Evolutionary conservation across 2,113 vertebrate genomes (phyloP), one percentile per base, ranked within the genome.

Genomic region (Myiagra hebetior): DNA sequence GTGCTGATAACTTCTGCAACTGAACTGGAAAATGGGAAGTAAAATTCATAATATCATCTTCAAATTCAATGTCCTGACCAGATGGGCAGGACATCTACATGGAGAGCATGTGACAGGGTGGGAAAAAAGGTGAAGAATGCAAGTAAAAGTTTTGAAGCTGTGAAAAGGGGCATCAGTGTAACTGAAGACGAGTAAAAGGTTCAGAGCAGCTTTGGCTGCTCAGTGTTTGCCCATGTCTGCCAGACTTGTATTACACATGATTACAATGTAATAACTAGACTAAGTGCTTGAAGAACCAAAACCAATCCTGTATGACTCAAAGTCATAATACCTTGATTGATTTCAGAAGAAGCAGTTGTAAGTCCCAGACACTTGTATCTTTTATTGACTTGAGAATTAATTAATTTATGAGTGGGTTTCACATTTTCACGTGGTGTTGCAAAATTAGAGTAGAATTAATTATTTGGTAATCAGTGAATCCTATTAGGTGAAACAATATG

Each of bases 381-480:
- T 82, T 93, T 94, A 96, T 91, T 97, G 91, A 96, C 75, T 90
- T 89, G 68, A 60, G 60, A 49, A 65, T 93, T 96, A 94, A 96
- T 96, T 96, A 95, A 96, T 93, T 93, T 86, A 94, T 96, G 90
- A 96, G 65, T 15, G 20, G 35, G 78, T 84, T 87, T 95, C 93
- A 91, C 62, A 47, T 95, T 97, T 96, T 90, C 85, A 89, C 56
- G 69, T 53, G 31, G 67, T 87, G 60, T 67, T 88, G 77, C 83
- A 94, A 86, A 96, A 91, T 94, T 86, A 84, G 50, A 77, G 80
- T 70, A 78, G 89, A 94, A 96, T 96, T 96, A 95, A 96, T 97
- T 96, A 85, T 95, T 96, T 89, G 83, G 23, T 96, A 94, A 94
- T 95, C 2, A 16, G 93, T 79, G 88, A 95, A 91, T 95, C 83